These are phyloP conservation scores for Glossophaga mutica DNA, from an alignment of 2,797 vertebrate genomes.

Conservation along the genomic window DNA sequence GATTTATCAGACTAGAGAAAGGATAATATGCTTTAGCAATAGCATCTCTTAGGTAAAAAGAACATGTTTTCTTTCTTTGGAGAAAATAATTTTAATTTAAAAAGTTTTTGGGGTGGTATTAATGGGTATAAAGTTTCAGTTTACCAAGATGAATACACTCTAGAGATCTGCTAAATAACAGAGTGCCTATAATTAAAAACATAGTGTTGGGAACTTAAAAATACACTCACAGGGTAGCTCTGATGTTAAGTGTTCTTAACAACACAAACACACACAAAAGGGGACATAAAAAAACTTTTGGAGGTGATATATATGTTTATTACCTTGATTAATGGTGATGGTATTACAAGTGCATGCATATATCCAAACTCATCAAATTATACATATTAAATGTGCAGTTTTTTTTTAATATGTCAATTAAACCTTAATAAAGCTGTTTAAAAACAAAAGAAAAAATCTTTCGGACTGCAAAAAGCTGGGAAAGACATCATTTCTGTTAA, in stretches of 20 bases:
- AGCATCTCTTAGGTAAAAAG: not conserved
- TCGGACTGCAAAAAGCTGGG: not conserved
- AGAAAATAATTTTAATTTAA: conserved; percentile 23
- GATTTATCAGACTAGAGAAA: not conserved
- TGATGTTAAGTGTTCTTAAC: not conserved
- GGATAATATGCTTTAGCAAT: not conserved
- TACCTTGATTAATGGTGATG: not conserved
- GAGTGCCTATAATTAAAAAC: not conserved
- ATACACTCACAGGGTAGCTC: not conserved
- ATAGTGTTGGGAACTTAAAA: not conserved
- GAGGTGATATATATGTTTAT: not conserved
- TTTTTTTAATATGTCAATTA: not conserved
- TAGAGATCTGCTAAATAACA: not conserved
- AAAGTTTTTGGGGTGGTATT: not conserved
- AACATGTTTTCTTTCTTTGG: not conserved
- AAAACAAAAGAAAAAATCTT: not conserved
- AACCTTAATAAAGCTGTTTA: not conserved
- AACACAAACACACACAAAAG: not conserved
- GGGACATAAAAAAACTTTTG: not conserved
- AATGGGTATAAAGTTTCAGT: not conserved
- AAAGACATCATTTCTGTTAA: not conserved
- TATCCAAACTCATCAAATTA: not conserved
- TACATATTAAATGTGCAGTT: not conserved
- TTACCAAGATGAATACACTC: not conserved
- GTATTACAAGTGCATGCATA: not conserved